Conservation (phyloP, 2,113 vertebrate species). For the Aptenodytes forsteri region DNA sequence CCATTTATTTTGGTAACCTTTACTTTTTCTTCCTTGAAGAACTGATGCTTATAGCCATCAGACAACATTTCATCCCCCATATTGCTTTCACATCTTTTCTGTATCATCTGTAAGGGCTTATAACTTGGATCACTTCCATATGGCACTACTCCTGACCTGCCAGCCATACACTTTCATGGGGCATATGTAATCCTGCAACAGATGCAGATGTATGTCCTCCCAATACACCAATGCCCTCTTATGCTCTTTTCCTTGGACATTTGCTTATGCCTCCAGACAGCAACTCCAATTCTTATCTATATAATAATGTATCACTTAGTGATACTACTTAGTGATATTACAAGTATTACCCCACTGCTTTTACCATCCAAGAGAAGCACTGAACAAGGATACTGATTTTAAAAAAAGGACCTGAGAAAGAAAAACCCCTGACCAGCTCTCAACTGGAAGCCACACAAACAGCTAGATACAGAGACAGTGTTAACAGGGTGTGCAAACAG, state of each 20-base stretch:
- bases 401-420: neutral
- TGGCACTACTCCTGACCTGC: neutral
- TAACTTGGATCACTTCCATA: neutral
- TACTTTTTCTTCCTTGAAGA: neutral
- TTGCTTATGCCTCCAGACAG: neutral
- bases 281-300: neutral
- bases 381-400: neutral
- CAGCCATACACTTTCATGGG: neutral
- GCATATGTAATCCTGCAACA: neutral
- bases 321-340: too few species aligned
- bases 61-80: neutral
- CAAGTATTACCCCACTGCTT: neutral
- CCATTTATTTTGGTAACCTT: neutral
- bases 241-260: neutral
- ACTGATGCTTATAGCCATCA: neutral
- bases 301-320: neutral
- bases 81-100: neutral
- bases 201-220: neutral
- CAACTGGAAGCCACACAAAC: neutral
- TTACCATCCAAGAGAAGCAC: neutral
- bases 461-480: neutral
- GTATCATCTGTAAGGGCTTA: neutral
- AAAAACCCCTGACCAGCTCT: neutral
- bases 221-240: neutral
- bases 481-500: neutral